Evolutionary conservation across 2,888 invertebrate species (phyloP).

Genomic region (Drepanosiphum platanoidis): DNA sequence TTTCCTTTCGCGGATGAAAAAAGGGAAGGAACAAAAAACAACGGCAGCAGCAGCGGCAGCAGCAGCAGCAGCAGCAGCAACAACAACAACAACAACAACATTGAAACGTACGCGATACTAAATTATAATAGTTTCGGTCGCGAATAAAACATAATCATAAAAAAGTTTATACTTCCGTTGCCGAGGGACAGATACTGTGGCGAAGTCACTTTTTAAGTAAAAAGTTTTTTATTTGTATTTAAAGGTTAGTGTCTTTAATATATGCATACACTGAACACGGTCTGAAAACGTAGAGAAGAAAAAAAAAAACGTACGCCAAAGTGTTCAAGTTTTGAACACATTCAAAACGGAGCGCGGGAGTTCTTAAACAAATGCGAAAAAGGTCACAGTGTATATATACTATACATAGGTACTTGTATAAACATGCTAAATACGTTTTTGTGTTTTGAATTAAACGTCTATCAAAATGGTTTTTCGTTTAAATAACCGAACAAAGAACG

Average conservation of each 20-base stretch:
- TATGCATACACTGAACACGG: constrained; percentile 19
- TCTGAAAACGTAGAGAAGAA: constrained; percentile 20
- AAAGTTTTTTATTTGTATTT: constrained; percentile 42
- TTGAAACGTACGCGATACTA: neutral
- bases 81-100: no score
- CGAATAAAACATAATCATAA: constrained; percentile 32
- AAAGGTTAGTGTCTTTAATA: constrained; percentile 23
- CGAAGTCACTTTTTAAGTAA: constrained; percentile 29
- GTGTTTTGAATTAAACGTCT: constrained; percentile 42
- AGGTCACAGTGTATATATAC: constrained; percentile 22
- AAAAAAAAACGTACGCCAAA: constrained; percentile 6
- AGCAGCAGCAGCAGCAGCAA: no score
- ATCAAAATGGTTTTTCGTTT: constrained; percentile 33
- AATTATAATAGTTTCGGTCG: constrained; percentile 39
- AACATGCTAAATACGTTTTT: constrained; percentile 45
- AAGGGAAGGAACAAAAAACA: no score
- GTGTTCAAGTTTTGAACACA: constrained; percentile 35
- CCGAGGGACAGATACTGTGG: constrained; percentile 17
- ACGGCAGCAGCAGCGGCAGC: no score
- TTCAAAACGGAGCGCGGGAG: constrained; percentile 25
- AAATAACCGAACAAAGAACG: neutral
- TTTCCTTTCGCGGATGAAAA: neutral
- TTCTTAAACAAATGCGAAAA: constrained; percentile 36
- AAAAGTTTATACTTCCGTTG: constrained; percentile 27
- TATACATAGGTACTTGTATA: no score